Evolutionary conservation across 2,888 invertebrate species (phyloP).

Genomic region (Melanotus villosus): DNA sequence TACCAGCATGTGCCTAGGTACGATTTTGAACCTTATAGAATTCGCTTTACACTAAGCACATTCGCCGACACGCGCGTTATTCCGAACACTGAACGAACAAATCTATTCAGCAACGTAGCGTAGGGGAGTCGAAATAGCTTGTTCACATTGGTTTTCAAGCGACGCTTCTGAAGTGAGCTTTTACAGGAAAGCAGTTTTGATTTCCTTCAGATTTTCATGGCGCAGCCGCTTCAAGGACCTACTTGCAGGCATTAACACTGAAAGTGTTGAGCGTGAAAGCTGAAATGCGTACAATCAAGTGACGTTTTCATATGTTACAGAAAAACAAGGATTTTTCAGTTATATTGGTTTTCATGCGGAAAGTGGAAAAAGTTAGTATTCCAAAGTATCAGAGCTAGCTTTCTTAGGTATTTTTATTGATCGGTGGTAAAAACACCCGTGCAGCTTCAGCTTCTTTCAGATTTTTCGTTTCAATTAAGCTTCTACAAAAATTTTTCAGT

Average conservation of each 20-base stretch:
- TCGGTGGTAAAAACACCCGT: no score
- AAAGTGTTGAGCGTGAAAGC: slow-evolving; percentile 21
- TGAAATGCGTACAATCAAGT: no score
- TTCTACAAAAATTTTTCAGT: no score
- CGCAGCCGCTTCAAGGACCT: slow-evolving; percentile 15
- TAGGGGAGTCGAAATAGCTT: slow-evolving; percentile 46
- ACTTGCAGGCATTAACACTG: slow-evolving; percentile 23
- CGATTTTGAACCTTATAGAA: slow-evolving; percentile 47
- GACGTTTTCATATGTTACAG: no score
- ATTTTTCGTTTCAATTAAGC: no score
- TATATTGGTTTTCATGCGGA: no score
- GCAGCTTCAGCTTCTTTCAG: no score
- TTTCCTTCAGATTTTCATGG: slow-evolving; percentile 19
- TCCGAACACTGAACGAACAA: slow-evolving; percentile 47
- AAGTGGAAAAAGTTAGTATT: no score
- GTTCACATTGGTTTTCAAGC: slow-evolving; percentile 41
- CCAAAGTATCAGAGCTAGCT: no score
- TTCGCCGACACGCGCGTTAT: slow-evolving; percentile 45
- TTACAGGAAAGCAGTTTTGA: slow-evolving; percentile 48
- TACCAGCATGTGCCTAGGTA: slow-evolving; percentile 39
- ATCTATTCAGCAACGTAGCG: slow-evolving; percentile 43
- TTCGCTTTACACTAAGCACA: slow-evolving; percentile 46
- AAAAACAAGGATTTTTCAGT: no score
- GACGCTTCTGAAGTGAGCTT: slow-evolving; percentile 37
- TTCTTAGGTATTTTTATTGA: no score